Base-by-base conservation (phyloP, 2,888 invertebrate species). In the Conus canariensis region DNA sequence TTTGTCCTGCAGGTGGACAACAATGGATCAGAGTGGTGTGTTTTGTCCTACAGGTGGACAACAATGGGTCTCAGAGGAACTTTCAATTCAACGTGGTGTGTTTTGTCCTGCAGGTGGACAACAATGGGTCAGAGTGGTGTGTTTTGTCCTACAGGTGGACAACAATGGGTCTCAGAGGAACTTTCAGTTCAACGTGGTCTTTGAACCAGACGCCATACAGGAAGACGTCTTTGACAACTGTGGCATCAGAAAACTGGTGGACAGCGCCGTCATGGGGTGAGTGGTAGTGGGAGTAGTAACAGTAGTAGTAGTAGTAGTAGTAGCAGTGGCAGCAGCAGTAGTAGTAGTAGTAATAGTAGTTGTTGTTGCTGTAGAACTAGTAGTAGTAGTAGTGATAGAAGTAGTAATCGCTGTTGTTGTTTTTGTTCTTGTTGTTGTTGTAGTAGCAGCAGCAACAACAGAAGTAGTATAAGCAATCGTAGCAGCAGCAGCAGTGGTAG, bases 121-220 rank as follows among this genome's bases (percentile, higher is more conserved):
- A 45, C 45, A 45, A 45, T 45, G 45, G 45, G 45, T 45, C 45
- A 45, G 4, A 2, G 45, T 45, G 4, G 45, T 45, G 4, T 45
- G 45, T 45, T 2, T 45, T 45, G 45, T 45, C 45, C 45, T 45
- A 45, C 45, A 45, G 45, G 45, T 45, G 45, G 45, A 45, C 45
- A 45, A 45, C 45, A 45, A 80, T 80, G 77, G 77, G 9, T 80
- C 30, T 10, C 77, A 80, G 77, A 98, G 98, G 95, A 97, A 98
- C n/a, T 99, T 99, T 96, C 98, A 98, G 0, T 99, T 98, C 96
- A 99, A 99, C 95, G 98, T 98, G 30, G 98, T 98, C 85, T 99
- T 99, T 96, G 99, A 99, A 95, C 98, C 98, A 0, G 98, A 98
- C 14, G 98, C 99, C 0, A 98, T 98, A 0, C 97, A 97, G 94